A percentile compares a stretch with the other conserved stretches of the same genome.
Conservation (phyloP, 2,113 vertebrate genomes). For the Eonycteris spelaea region DNA sequence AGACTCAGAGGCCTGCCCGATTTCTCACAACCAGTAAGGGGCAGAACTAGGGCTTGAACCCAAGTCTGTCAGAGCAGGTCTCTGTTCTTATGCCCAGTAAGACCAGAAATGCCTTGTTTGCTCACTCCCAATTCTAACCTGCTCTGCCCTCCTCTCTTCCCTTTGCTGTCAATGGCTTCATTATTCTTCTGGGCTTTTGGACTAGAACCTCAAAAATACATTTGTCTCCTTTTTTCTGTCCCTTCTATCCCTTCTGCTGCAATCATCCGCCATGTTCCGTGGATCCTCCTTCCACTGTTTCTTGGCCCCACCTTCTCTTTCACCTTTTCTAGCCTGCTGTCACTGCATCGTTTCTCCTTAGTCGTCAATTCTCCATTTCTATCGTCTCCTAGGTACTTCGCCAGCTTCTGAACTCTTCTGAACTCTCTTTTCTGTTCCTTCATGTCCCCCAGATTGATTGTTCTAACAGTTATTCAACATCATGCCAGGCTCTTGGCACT, state of each 20-base stretch:
- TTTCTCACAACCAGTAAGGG: not conserved
- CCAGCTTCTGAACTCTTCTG: not conserved
- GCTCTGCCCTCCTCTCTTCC: not conserved
- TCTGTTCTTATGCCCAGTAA: not conserved
- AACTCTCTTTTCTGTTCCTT: not conserved
- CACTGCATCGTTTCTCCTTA: not conserved
- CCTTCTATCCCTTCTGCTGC: not conserved
- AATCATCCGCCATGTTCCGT: accelerated
- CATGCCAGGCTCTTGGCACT: not conserved
- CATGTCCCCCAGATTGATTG: not conserved
- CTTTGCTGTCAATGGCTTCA: not conserved
- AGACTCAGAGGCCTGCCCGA: not conserved
- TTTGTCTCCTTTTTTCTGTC: not conserved
- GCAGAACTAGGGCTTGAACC: not conserved
- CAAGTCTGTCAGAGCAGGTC: not conserved
- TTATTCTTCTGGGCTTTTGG: not conserved
- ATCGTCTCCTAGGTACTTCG: not conserved
- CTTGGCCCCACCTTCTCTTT: not conserved
- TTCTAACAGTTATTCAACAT: not conserved
- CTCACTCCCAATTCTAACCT: not conserved
- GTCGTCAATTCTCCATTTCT: not conserved
- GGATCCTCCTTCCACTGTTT: not conserved
- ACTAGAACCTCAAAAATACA: not conserved
- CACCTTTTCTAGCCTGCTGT: not conserved
- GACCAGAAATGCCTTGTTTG: not conserved